phyloP scores from a whole-genome alignment of 1,140 invertebrate genomes.

The Cotesia typhae region DNA sequence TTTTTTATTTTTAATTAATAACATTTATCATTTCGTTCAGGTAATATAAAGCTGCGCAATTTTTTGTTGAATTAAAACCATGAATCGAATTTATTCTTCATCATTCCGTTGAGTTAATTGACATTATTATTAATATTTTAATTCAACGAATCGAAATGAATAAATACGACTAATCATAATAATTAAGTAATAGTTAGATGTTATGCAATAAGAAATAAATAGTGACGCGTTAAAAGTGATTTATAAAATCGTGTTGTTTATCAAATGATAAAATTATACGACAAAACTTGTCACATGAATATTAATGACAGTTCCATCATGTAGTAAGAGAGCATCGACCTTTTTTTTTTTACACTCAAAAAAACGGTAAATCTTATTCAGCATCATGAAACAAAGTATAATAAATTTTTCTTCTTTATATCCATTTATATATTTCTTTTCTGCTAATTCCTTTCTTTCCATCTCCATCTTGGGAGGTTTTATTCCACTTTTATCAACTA shows the following conservation, averaged over 20 bases:
- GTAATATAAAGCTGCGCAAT: too few relatives aligned
- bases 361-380: too few relatives aligned
- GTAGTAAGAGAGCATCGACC: slow-evolving; percentile 27
- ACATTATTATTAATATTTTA: too few relatives aligned
- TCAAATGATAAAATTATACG: slow-evolving; percentile 32
- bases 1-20: too few relatives aligned
- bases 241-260: slow-evolving; percentile 16
- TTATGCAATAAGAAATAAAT: not conserved
- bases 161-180: not conserved
- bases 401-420: slow-evolving; percentile 9
- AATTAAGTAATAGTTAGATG: not conserved
- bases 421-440: not conserved
- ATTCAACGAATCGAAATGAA: not conserved
- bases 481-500: slow-evolving; percentile 13
- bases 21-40: too few relatives aligned
- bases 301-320: slow-evolving; percentile 24
- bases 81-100: too few relatives aligned
- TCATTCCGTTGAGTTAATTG: too few relatives aligned
- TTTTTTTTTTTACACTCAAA: slow-evolving; percentile 23
- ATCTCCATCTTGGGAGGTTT: not conserved
- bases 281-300: slow-evolving; percentile 32
- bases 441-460: slow-evolving; percentile 2
- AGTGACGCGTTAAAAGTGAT: slow-evolving; percentile 16
- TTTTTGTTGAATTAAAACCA: too few relatives aligned
- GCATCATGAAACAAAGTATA: too few relatives aligned